Evolutionary conservation across 2,113 vertebrate genomes (phyloP), one percentile per base, ranked within the genome.

Genomic region (Gorilla gorilla): DNA sequence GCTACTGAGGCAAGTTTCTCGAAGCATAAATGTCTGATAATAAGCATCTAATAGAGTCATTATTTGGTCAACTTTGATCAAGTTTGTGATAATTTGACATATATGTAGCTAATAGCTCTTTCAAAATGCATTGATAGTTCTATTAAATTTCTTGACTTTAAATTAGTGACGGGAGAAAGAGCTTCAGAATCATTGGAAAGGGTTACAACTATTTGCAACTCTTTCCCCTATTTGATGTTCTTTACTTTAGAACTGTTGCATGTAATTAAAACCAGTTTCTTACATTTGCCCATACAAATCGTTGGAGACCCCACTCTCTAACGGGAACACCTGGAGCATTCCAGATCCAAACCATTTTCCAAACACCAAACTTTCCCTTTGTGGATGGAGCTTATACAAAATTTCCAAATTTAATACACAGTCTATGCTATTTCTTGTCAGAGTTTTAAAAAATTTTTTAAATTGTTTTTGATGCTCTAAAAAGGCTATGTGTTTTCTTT

Each of bases 41-140:
- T 85, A 96, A 89, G 32, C 35, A 43, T n/a, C 25, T 96, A 87
- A 92, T 32, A 55, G 35, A 92, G 61, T 92, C 75, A 79, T 91
- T 89, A 48, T 85, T 89, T 90, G 38, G 38, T 61, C 83, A 84
- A 20, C 61, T 82, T 93, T 83, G 50, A 6, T 95, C 17, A 81
- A 70, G 43, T 72, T 43, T 72, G 70, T 97, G 73, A 87, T 97
- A 97, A 90, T 88, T 50, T 88, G 64, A 90, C 50, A 92, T 83
- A 89, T 80, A 79, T 20, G 35, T 82, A 89, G 90, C 66, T 40
- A 97, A 92, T 72, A 88, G 61, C 13, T 35, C 70, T 95, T 97
- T 88, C 76, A 92, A 18, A n/a, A n/a, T 55, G 61, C 61, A 59
- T 45, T 93, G 76, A 88, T 93, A 81, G 3, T 90, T 94, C 55